Evolutionary conservation across 2,113 vertebrate genomes (phyloP).

Genomic region (Notechis scutatus): DNA sequence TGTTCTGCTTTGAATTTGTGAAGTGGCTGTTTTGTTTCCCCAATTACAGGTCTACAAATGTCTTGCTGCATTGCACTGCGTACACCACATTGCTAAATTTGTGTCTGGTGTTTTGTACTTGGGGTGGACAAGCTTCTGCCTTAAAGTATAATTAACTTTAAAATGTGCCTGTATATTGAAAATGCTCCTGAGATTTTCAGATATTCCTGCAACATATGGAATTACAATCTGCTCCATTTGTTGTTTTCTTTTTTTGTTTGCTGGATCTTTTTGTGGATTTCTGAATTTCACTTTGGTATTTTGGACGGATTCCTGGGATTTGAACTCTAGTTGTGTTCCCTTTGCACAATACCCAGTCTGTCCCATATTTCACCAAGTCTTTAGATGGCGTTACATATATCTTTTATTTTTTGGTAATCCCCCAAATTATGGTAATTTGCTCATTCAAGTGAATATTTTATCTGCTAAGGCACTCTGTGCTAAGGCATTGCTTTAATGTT

Average conservation of each 20-base stretch:
- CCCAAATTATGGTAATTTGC: background rate
- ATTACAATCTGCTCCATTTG: background rate
- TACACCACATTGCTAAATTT: background rate
- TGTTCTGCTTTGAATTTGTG: background rate
- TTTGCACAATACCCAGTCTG: background rate
- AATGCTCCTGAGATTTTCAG: background rate
- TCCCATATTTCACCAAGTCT: background rate
- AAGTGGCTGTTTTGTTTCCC: background rate
- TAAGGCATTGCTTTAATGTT: slow-evolving; percentile 22
- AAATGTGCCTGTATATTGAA: background rate
- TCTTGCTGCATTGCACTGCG: background rate
- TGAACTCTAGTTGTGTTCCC: background rate
- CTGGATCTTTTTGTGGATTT: background rate
- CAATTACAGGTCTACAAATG: background rate
- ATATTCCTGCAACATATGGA: background rate
- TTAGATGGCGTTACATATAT: background rate
- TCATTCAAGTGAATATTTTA: slow-evolving; percentile 27
- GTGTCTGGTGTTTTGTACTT: background rate
- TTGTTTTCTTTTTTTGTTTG: background rate
- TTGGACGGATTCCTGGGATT: background rate
- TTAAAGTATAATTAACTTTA: background rate
- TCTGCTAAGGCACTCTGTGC: slow-evolving; percentile 22
- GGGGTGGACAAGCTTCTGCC: background rate
- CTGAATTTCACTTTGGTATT: background rate
- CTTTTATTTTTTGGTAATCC: background rate